Evolutionary conservation across 2,888 invertebrate species (phyloP).

Genomic region (Sylvicola cinctus): DNA sequence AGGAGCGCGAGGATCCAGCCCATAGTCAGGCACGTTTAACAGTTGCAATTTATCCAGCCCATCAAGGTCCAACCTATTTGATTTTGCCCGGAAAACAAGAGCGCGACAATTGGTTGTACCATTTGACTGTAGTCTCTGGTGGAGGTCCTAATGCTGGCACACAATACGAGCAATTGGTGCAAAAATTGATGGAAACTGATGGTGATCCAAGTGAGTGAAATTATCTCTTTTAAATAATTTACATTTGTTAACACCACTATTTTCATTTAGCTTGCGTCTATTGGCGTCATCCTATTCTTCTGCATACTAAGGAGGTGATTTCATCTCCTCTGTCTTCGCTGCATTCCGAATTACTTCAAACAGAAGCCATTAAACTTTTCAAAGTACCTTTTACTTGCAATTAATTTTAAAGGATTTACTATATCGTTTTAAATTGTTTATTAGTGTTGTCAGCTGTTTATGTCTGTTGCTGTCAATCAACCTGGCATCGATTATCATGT

Average conservation of each 20-base stretch:
- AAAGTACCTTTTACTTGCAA: constrained; percentile 49
- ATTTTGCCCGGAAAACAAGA: constrained; percentile 83
- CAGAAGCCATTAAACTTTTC: constrained; percentile 82
- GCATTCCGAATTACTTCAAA: constrained; percentile 70
- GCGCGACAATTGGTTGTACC: constrained; percentile 74
- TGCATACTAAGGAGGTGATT: constrained; percentile 82
- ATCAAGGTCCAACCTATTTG: constrained; percentile 86
- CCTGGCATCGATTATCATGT: constrained; percentile 96
- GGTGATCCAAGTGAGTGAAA: constrained; percentile 62
- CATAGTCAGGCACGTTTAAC: constrained; percentile 55
- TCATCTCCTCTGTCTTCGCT: constrained; percentile 77
- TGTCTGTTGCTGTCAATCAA: constrained; percentile 87
- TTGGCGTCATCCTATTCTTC: constrained; percentile 80
- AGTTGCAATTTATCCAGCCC: constrained; percentile 84
- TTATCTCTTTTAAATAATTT: constrained; percentile 2
- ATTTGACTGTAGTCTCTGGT: constrained; percentile 79
- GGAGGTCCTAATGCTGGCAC: constrained; percentile 82
- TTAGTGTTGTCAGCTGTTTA: constrained; percentile 87
- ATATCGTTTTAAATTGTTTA: constrained; percentile 10
- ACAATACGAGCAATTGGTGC: constrained; percentile 87
- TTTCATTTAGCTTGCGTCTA: constrained; percentile 51
- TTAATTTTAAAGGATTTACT: constrained; percentile 1
- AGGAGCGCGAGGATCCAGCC: constrained; percentile 58
- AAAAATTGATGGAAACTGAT: constrained; percentile 91
- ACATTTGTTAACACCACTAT: constrained; percentile 4